Evolutionary conservation across 1,140 invertebrate genomes (phyloP), one percentile per base, ranked within the genome.

Genomic region (Tribolium madens): DNA sequence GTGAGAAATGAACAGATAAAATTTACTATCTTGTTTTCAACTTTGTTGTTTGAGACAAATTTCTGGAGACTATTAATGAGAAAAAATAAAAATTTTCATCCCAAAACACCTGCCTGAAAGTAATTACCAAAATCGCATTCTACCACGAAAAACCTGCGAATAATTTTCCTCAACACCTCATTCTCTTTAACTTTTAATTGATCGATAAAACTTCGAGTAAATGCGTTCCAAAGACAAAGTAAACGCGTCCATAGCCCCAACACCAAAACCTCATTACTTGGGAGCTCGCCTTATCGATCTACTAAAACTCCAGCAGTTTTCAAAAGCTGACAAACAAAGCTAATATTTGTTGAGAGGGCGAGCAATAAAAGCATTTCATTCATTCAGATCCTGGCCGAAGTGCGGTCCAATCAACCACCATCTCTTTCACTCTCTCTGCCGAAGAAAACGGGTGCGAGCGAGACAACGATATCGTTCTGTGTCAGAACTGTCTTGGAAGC

Each of bases 301-400:
- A 57, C 79, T 70, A 68, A 76, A 80, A 64, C 76, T 80, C 71
- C 57, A 72, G 70, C 77, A 79, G 72, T 77, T 80, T 79, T 80
- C 75, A 72, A 79, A 82, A 82, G 80, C 81, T 81, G 80, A 82
- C 81, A 80, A 82, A 82, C 81, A 82, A 82, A 82, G 81, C 81
- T 81, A 82, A 82, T 82, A 82, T 82, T 82, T 82, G 78, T 76
- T 75, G 78, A 81, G 80, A 80, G 81, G 81, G 81, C 73, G 80
- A 80, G 80, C 81, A 82, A 82, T 82, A 82, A 82, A 82, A 82
- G 81, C 81, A 79, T 82, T 82, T 82, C 80, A 80, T 82, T 82
- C 78, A 80, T 77, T 60, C 77, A 17, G 52, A 26, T 64, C 69
- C 21, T 76, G 17, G 50, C 4, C 9, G 48, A 50, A 76, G 53